Conservation (phyloP, 23 tunicate genomes). For the Aplidium turbinatum region DNA sequence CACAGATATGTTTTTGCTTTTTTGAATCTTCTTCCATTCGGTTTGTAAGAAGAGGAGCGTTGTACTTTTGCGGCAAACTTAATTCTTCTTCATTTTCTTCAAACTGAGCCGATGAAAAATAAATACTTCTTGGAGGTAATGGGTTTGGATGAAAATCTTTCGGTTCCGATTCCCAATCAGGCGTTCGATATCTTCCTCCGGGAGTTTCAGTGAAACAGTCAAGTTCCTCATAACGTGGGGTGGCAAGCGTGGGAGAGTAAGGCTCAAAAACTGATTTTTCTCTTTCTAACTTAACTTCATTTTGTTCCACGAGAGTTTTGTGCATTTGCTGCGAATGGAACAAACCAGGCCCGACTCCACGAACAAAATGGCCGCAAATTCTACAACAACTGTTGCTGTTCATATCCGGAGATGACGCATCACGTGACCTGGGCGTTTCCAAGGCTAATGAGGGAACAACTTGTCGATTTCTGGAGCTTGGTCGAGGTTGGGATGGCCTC, state of each 20-base stretch:
- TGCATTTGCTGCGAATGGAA: slow-evolving; percentile 17
- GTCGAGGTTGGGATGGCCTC: neutral
- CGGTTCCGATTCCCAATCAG: slow-evolving; percentile 23
- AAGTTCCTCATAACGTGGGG: too few relatives aligned
- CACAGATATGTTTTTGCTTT: neutral
- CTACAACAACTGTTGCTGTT: neutral
- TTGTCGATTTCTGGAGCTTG: too few relatives aligned
- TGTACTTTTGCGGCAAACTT: neutral
- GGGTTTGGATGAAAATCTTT: neutral
- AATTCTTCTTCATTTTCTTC: neutral
- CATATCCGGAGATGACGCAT: slow-evolving; percentile 1
- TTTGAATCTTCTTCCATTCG: neutral
- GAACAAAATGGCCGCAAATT: slow-evolving; percentile 40
- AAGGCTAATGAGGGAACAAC: too few relatives aligned
- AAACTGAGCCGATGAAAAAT: slow-evolving; percentile 31
- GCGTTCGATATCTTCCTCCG: too few relatives aligned
- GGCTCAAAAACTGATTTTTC: too few relatives aligned
- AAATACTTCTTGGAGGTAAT: slow-evolving; percentile 52
- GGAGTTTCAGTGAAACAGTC: too few relatives aligned
- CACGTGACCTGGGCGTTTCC: too few relatives aligned
- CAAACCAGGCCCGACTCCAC: slow-evolving; percentile 52
- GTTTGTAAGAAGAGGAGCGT: neutral
- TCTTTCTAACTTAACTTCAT: neutral
- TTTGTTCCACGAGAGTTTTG: slow-evolving; percentile 5
- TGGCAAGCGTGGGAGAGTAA: too few relatives aligned